A percentile compares a stretch with the other conserved stretches of the same genome.
Evolutionary conservation across 2,888 invertebrate genomes (phyloP).

Genomic region (Campopleginae sp.): DNA sequence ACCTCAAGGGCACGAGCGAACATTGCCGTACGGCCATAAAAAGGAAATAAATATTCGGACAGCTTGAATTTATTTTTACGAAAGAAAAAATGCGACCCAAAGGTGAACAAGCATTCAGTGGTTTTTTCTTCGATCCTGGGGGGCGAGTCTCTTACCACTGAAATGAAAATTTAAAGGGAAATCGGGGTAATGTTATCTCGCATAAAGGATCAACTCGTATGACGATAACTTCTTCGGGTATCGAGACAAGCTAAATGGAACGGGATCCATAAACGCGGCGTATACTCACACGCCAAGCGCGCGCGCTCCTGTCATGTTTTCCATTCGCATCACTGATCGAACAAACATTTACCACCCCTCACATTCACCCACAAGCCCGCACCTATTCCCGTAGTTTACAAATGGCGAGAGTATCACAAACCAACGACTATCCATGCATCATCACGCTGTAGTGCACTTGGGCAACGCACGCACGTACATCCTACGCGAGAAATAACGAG

Average conservation of each 20-base stretch:
- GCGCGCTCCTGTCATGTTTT: slow-evolving; percentile 53
- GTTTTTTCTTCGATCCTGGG: background rate
- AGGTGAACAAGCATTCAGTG: background rate
- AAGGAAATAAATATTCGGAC: background rate
- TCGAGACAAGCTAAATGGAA: background rate
- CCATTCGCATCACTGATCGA: slow-evolving; percentile 55
- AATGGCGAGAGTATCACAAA: slow-evolving; percentile 47
- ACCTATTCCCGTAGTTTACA: slow-evolving; percentile 31
- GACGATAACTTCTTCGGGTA: background rate
- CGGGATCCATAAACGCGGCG: slow-evolving; percentile 8
- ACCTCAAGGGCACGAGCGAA: slow-evolving; percentile 62
- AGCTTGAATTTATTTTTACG: background rate
- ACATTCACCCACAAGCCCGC: background rate
- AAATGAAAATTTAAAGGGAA: background rate
- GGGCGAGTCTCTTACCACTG: background rate
- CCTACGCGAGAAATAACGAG: slow-evolving; percentile 12
- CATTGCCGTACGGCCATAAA: slow-evolving; percentile 41
- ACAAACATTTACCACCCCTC: slow-evolving; percentile 48
- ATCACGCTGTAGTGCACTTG: slow-evolving; percentile 42
- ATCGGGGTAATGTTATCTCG: background rate
- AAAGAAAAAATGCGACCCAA: background rate
- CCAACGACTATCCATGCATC: slow-evolving; percentile 38
- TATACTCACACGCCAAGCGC: slow-evolving; percentile 39
- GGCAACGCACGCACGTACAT: slow-evolving; percentile 26
- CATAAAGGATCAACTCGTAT: background rate